Conservation (phyloP, 2,797 vertebrate species). For the Eutrigla gurnardus region DNA sequence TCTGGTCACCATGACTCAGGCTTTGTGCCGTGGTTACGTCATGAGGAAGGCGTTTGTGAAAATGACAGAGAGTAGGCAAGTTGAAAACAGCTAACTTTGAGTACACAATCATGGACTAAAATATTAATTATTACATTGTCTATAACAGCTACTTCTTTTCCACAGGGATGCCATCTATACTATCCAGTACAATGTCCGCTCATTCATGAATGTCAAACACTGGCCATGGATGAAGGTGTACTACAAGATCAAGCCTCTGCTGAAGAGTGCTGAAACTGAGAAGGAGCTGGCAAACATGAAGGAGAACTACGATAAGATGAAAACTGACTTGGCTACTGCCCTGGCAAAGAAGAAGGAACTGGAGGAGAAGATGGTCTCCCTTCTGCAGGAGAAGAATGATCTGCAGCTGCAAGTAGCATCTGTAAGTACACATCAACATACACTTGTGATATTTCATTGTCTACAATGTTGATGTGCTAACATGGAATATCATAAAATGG, state of each 20-base stretch:
- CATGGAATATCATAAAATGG: not conserved
- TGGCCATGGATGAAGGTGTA: too few species aligned
- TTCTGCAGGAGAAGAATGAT: conserved; percentile 92
- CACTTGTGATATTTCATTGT: not conserved
- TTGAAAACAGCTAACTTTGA: not conserved
- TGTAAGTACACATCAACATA: conserved; percentile 76
- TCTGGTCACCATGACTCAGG: conserved; percentile 86
- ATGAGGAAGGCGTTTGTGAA: conserved; percentile 87
- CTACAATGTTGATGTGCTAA: not conserved
- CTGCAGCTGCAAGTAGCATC: conserved; percentile 89
- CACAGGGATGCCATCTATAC: conserved; percentile 86
- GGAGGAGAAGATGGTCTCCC: conserved; percentile 69
- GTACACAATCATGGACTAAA: not conserved
- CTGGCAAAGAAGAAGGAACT: conserved; percentile 87
- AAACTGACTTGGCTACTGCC: conserved; percentile 83
- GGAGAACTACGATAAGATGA: conserved; percentile 81
- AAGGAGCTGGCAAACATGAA: conserved; percentile 91
- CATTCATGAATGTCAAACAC: too few species aligned
- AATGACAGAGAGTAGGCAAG: conserved; percentile 86
- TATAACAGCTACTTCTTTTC: too few species aligned
- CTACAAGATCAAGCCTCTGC: too few species aligned
- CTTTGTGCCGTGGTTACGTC: conserved; percentile 83
- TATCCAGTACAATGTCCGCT: conserved; percentile 88
- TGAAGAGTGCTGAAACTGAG: conserved; percentile 61
- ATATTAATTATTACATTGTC: too few species aligned